Percentiles rank a stretch among this genome's conserved stretches.
Evolutionary conservation across 2,888 invertebrate species (phyloP).

Genomic region (Meiosimyza decipiens): DNA sequence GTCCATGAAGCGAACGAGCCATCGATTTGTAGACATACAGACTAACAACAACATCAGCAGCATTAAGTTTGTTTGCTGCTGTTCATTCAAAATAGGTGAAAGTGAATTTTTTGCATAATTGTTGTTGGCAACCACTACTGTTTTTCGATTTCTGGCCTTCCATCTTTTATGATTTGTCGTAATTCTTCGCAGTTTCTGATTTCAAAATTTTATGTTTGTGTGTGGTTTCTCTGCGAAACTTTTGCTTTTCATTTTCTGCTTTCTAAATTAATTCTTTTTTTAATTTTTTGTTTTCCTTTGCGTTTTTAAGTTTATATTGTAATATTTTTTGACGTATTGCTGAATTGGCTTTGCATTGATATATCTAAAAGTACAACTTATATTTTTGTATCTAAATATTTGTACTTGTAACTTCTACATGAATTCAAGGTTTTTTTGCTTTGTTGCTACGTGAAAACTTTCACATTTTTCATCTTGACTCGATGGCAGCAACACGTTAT

Average conservation of each 20-base stretch:
- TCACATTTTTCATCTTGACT: constrained; percentile 37
- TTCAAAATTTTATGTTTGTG: not conserved
- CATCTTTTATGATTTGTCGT: too few relatives aligned
- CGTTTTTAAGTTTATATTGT: not conserved
- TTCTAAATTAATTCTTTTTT: not conserved
- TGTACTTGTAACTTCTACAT: too few relatives aligned
- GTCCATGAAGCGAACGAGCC: too few relatives aligned
- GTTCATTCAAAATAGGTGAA: not conserved
- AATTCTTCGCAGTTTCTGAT: too few relatives aligned
- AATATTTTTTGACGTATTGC: too few relatives aligned
- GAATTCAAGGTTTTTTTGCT: not conserved
- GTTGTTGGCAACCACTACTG: not conserved
- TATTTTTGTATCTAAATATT: too few relatives aligned
- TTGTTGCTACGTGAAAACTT: constrained; percentile 34
- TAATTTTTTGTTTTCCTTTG: constrained; percentile 16
- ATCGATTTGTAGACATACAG: too few relatives aligned
- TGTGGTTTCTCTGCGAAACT: not conserved
- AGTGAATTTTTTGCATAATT: not conserved
- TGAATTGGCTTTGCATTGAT: too few relatives aligned
- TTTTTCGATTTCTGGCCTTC: not conserved
- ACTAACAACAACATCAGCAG: too few relatives aligned
- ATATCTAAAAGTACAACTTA: too few relatives aligned
- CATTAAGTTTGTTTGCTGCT: too few relatives aligned
- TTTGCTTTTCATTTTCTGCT: constrained; percentile 3
- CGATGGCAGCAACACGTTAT: constrained; percentile 5